Evolutionary conservation across 2,797 vertebrate genomes (phyloP).

Genomic region (Podarcis lilfordi): DNA sequence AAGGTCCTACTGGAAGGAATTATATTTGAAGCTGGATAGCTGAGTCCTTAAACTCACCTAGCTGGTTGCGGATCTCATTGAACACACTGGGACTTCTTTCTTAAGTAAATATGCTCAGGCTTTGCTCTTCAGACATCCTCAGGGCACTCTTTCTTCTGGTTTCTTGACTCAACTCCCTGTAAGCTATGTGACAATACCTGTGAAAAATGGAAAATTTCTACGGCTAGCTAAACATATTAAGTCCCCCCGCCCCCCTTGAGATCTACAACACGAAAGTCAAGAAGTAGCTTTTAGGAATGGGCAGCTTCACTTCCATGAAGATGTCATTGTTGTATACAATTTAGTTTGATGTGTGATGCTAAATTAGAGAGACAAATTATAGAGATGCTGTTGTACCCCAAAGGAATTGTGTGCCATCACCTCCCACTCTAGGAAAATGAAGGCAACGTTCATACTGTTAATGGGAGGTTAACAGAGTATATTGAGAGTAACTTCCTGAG

Average conservation of each 20-base stretch:
- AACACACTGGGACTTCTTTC: neutral
- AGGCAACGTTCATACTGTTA: neutral
- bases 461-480: neutral
- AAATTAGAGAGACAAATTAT: neutral
- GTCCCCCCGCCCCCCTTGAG: neutral
- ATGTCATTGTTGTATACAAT: neutral
- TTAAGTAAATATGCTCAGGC: neutral
- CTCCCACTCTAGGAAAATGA: neutral
- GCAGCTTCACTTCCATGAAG: neutral
- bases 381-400: neutral
- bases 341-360: neutral
- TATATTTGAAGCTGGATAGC: too few species aligned
- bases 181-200: neutral
- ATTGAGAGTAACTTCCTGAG: neutral
- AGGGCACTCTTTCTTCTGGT: too few species aligned
- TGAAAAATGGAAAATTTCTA: neutral
- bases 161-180: too few species aligned
- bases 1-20: too few species aligned
- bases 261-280: neutral
- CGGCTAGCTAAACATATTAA: neutral
- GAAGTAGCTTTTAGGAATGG: neutral
- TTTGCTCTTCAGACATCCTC: neutral
- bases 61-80: neutral
- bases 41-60: too few species aligned
- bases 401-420: neutral